These are phyloP conservation scores for Drosophila watanabei DNA, from an alignment of 1,140 invertebrate species.

Conservation along the genomic window DNA sequence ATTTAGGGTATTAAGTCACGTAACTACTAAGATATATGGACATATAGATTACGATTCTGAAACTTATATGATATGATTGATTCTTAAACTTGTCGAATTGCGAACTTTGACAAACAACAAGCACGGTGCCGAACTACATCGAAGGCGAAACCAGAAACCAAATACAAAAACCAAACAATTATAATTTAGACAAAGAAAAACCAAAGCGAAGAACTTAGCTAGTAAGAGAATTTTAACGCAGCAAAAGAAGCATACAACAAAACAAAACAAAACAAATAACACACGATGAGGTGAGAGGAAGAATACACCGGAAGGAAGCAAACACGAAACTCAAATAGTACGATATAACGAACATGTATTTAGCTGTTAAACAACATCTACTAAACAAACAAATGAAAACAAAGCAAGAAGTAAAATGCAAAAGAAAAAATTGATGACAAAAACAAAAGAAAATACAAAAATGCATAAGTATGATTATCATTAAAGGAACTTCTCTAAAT, in stretches of 20 bases:
- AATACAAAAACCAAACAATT: constrained; percentile 67
- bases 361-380: constrained; percentile 73
- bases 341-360: constrained; percentile 74
- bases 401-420: constrained; percentile 38
- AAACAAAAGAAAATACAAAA: constrained; percentile 35
- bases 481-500: constrained; percentile 83
- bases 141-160: constrained; percentile 72
- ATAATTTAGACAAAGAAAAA: constrained; percentile 68
- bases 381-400: constrained; percentile 52
- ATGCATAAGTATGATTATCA: constrained; percentile 83
- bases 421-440: constrained; percentile 57
- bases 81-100: constrained; percentile 84
- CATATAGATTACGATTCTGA: constrained; percentile 71
- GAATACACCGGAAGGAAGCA: constrained; percentile 49
- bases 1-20: constrained; percentile 77
- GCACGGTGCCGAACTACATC: constrained; percentile 67
- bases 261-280: constrained; percentile 17
- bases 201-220: constrained; percentile 52
- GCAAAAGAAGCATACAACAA: constrained; percentile 32
- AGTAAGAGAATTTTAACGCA: constrained; percentile 81
- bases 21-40: constrained; percentile 77
- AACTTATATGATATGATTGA: constrained; percentile 76
- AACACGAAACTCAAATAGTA: constrained; percentile 66
- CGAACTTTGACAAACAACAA: constrained; percentile 70
- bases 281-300: constrained; percentile 43